Base-by-base conservation (phyloP, 2,797 vertebrate genomes). In the Gallirallus australis region DNA sequence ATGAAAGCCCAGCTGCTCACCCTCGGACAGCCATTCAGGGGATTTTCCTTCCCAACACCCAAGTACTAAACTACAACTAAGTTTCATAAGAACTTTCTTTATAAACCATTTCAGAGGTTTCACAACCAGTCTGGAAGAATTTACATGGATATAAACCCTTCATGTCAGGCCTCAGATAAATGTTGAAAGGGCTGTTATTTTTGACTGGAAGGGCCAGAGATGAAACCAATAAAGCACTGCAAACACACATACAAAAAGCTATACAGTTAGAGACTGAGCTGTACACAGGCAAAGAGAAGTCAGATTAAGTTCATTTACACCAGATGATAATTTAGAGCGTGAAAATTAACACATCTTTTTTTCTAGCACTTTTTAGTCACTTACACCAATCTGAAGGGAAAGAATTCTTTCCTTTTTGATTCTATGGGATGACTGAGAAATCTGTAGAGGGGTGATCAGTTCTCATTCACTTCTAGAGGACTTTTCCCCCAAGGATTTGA, bases 21-120 rank as follows among this genome's bases (percentile, higher is more conserved):
- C 35, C 90, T 73, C 53, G 68, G 93, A 86, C 83, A 96, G 73
- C 2, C 0, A 80, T 56, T 77, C 72, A 63, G 40, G 25, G 57
- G 73, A 82, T 93, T 93, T 95, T 92, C 64, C 54, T 48, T 77
- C 61, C 31, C 65, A 78, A 42, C 57, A 52, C 8, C 0, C 0
- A 25, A 76, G 35, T 48, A 59, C 52, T 59, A 54, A 57, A 19
- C 81, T 85, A 45, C 9, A 48, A 61, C 42, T 25, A 92, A 57
- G 31, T 81, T 90, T 61, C 30, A 15, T 45, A 42, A 90, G 47
- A 85, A 57, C 7, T 59, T 89, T 81, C 78, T 83, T 69, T 76
- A 63, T n/a, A 71, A 82, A 75, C 53, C 18, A 21, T 82, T 92
- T 91, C 75, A 93, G 81, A 78, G 31, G 20, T 75, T 81, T 96